These are phyloP conservation scores for Laterallus jamaicensis DNA, from an alignment of 2,113 vertebrate genomes.

Conservation along the genomic window DNA sequence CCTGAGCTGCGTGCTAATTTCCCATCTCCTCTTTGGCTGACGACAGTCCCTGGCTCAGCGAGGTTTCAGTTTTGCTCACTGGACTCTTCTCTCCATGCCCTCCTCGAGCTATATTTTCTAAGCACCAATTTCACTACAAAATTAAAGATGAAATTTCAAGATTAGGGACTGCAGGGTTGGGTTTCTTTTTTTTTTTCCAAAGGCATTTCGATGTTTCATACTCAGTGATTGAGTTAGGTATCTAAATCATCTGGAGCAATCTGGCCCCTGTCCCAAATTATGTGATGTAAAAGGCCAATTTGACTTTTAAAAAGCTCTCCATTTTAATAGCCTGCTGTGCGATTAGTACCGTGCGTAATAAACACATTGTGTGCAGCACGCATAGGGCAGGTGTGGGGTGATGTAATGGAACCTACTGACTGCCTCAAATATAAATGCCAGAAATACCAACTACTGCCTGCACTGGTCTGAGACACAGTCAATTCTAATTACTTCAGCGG, in stretches of 20 bases:
- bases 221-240: slow-evolving; percentile 41
- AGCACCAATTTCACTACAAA: slow-evolving; percentile 63
- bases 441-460: background rate
- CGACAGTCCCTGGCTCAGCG: slow-evolving; percentile 29
- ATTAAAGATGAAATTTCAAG: slow-evolving; percentile 70
- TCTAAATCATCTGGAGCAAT: slow-evolving; percentile 48
- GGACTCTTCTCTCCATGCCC: background rate
- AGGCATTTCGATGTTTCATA: slow-evolving; percentile 30
- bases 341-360: background rate
- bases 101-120: slow-evolving; percentile 52
- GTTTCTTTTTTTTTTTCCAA: background rate
- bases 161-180: slow-evolving; percentile 6
- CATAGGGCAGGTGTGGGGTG: slow-evolving; percentile 9
- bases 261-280: slow-evolving; percentile 38
- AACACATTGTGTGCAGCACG: background rate
- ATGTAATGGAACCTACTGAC: background rate
- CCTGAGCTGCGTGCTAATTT: slow-evolving; percentile 42
- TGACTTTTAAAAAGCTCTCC: slow-evolving; percentile 49
- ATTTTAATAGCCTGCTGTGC: slow-evolving; percentile 16
- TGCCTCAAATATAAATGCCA: background rate
- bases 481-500: slow-evolving; percentile 11
- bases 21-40: background rate
- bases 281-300: slow-evolving; percentile 51
- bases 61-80: slow-evolving; percentile 44
- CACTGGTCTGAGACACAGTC: background rate